Percentiles rank a stretch among this genome's conserved stretches.
Evolutionary conservation across 2,797 vertebrate species (phyloP).

Genomic region (Odontamblyopus rebecca): DNA sequence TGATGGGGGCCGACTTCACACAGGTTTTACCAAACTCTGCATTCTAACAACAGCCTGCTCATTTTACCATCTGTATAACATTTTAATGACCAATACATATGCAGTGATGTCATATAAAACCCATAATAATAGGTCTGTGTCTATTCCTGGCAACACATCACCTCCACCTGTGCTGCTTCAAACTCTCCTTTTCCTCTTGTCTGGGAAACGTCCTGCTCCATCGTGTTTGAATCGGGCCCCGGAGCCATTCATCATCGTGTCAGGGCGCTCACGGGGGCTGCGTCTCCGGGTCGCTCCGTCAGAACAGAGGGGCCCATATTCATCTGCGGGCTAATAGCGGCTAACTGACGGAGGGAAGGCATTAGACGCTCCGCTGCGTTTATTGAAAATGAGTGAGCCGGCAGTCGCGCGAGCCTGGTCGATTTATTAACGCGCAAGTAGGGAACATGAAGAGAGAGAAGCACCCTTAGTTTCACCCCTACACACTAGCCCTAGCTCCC

Average conservation of each 20-base stretch:
- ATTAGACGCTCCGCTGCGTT: slow-evolving; percentile 73
- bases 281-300: slow-evolving; percentile 70
- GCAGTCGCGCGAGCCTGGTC: slow-evolving; percentile 52
- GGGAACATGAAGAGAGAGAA: slow-evolving; percentile 48
- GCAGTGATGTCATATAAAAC: slow-evolving; percentile 13
- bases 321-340: slow-evolving; percentile 75
- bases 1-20: no score
- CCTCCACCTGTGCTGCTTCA: slow-evolving; percentile 40
- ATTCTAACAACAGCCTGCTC: no score
- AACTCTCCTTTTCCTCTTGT: slow-evolving; percentile 44
- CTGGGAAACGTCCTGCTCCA: slow-evolving; percentile 60
- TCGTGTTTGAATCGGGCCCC: slow-evolving; percentile 58
- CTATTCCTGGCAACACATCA: slow-evolving; percentile 42
- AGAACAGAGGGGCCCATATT: slow-evolving; percentile 74
- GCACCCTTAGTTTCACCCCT: slow-evolving; percentile 43
- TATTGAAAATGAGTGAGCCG: slow-evolving; percentile 72
- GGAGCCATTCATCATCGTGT: slow-evolving; percentile 76
- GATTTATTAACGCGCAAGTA: slow-evolving; percentile 67
- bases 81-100: no score
- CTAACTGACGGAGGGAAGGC: slow-evolving; percentile 75
- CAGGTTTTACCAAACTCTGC: no score
- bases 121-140: slow-evolving; percentile 9
- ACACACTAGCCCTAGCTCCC: slow-evolving; percentile 19
- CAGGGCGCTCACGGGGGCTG: slow-evolving; percentile 60
- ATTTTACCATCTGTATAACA: no score